A percentile compares a stretch with the other conserved stretches of the same genome.
phyloP scores from a whole-genome alignment of 2,888 invertebrate species.

The Phortica magna region DNA sequence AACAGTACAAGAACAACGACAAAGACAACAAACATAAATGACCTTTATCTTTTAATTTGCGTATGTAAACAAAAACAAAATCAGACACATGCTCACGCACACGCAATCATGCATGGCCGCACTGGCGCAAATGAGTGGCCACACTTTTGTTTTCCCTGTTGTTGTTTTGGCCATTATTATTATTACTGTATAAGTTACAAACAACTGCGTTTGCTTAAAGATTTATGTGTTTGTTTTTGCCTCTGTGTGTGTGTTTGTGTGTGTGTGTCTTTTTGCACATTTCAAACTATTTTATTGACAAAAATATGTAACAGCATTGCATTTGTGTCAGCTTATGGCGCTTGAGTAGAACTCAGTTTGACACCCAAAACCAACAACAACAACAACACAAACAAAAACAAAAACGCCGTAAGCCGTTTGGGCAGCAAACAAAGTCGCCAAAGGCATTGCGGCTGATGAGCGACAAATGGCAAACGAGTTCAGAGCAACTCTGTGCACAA shows the following conservation, averaged over 20 bases:
- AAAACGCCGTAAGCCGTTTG: not conserved
- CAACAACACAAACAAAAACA: too few species aligned
- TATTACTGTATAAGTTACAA: too few species aligned
- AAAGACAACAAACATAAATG: not conserved
- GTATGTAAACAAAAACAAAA: constrained; percentile 7
- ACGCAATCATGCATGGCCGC: not conserved
- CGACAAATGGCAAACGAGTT: too few species aligned
- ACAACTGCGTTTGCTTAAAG: too few species aligned
- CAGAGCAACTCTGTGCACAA: too few species aligned
- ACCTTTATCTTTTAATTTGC: constrained; percentile 17
- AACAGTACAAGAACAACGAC: not conserved
- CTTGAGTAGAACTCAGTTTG: constrained; percentile 6
- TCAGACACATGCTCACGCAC: constrained; percentile 4
- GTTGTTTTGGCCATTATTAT: too few species aligned
- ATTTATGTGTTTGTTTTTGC: not conserved
- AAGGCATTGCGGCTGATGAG: too few species aligned
- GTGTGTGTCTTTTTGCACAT: constrained; percentile 4
- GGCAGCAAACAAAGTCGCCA: not conserved
- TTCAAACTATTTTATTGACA: constrained; percentile 19
- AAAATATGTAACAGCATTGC: not conserved
- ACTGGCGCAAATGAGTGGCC: too few species aligned
- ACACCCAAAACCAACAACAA: not conserved
- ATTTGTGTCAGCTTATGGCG: not conserved
- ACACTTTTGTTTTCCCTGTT: too few species aligned
- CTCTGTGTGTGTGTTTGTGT: not conserved